These are phyloP conservation scores for Fabriciana adippe DNA, from an alignment of 2,888 invertebrate genomes.

Conservation along the genomic window DNA sequence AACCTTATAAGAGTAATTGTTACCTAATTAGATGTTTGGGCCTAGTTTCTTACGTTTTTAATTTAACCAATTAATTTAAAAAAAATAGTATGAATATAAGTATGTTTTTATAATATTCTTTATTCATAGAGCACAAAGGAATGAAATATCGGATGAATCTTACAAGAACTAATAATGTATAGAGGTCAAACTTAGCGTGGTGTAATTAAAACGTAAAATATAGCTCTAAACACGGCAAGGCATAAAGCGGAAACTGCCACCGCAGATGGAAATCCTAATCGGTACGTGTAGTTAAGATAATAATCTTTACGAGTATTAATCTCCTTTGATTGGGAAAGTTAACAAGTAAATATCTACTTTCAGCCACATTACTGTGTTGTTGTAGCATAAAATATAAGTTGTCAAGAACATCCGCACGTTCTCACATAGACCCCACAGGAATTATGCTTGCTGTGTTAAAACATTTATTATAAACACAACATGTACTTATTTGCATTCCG, in stretches of 20 bases:
- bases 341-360: conserved; percentile 43
- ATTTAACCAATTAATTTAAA: no score
- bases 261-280: conserved; percentile 40
- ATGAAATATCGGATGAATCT: no score
- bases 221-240: conserved; percentile 42
- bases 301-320: conserved; percentile 46
- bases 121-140: conserved; percentile 2
- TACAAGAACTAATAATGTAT: conserved; percentile 44
- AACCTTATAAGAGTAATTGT: no score
- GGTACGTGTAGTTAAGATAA: conserved; percentile 42
- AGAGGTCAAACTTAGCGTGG: conserved; percentile 53
- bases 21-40: no score
- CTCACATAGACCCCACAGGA: conserved; percentile 27
- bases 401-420: conserved; percentile 35
- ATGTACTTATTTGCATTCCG: no score
- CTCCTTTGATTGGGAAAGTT: conserved; percentile 46
- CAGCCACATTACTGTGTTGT: conserved; percentile 40
- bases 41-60: no score
- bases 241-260: conserved; percentile 40
- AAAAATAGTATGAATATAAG: no score
- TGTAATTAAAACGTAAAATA: conserved; percentile 59
- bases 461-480: not conserved
- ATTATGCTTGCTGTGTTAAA: not conserved
- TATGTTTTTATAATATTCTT: no score
- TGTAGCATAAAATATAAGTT: conserved; percentile 41